phyloP scores from a whole-genome alignment of 2,888 invertebrate genomes.

The Mythimna impura region DNA sequence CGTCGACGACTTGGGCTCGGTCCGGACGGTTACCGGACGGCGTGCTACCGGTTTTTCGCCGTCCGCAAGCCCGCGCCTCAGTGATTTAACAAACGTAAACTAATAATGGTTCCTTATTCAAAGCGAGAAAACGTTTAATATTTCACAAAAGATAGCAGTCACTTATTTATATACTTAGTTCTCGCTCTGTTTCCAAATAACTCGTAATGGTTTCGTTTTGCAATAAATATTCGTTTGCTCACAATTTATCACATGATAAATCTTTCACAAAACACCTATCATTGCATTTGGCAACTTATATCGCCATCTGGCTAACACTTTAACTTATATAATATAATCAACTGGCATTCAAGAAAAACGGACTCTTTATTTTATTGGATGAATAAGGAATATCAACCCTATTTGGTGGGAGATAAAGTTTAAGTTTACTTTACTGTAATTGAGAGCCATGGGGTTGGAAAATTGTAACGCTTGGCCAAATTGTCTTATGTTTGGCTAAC shows the following conservation, averaged over 20 bases:
- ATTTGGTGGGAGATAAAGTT: not conserved
- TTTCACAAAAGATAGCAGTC: conserved; percentile 28
- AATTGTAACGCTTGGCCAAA: conserved; percentile 6
- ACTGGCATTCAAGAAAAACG: conserved; percentile 37
- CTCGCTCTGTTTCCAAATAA: conserved; percentile 29
- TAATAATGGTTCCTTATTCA: not conserved
- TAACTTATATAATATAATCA: conserved; percentile 57
- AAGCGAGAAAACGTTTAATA: conserved; percentile 2
- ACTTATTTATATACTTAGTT: conserved; percentile 11
- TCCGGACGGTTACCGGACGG: no score
- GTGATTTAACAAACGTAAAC: not conserved
- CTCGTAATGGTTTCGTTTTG: conserved; percentile 16
- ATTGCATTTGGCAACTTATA: conserved; percentile 48
- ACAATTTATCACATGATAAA: conserved; percentile 55
- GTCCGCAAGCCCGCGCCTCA: no score
- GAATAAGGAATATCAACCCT: conserved; percentile 20
- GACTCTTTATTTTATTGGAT: conserved; percentile 46
- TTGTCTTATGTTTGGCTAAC: conserved; percentile 32
- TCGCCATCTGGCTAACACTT: conserved; percentile 37
- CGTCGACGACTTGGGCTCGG: no score
- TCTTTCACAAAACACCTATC: conserved; percentile 41
- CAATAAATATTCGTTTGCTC: conserved; percentile 47
- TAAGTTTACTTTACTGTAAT: not conserved
- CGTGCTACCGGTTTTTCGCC: no score
- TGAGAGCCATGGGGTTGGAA: not conserved